A percentile compares a stretch with the other conserved stretches of the same genome.
Conservation (phyloP, 2,888 invertebrate genomes). For the Parascotia fuliginaria region DNA sequence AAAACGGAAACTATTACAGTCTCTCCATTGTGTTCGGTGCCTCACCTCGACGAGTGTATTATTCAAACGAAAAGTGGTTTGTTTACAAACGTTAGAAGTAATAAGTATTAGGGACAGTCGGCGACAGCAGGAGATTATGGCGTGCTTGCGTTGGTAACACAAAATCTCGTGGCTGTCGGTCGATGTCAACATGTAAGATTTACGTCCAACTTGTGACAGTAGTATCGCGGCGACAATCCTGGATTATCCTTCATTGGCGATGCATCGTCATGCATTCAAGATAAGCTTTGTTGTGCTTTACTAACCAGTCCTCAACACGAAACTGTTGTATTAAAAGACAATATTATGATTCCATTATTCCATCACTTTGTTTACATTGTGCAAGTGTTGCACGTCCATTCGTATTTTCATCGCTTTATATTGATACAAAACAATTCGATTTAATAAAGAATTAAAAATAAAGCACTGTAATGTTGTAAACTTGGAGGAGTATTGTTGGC, state of each 20-base stretch:
- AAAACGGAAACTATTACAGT: slow-evolving; percentile 84
- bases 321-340: slow-evolving; percentile 41
- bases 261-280: slow-evolving; percentile 69
- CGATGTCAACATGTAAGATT: slow-evolving; percentile 76
- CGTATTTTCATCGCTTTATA: slow-evolving; percentile 34
- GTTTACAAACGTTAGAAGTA: slow-evolving; percentile 73
- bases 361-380: slow-evolving; percentile 39
- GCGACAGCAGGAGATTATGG: slow-evolving; percentile 66
- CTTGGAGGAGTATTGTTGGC: slow-evolving; percentile 6
- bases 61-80: slow-evolving; percentile 82
- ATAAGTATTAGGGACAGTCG: slow-evolving; percentile 70
- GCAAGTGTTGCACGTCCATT: slow-evolving; percentile 37
- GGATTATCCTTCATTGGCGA: slow-evolving; percentile 78
- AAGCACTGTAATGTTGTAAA: neutral
- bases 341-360: slow-evolving; percentile 43
- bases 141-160: slow-evolving; percentile 56
- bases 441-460: slow-evolving; percentile 6
- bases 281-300: slow-evolving; percentile 63
- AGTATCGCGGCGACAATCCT: slow-evolving; percentile 69
- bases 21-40: slow-evolving; percentile 78
- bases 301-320: slow-evolving; percentile 40
- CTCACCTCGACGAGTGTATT: slow-evolving; percentile 78
- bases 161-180: slow-evolving; percentile 66
- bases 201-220: slow-evolving; percentile 77
- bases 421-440: slow-evolving; percentile 26